Evolutionary conservation across 2,797 vertebrate genomes (phyloP).

Genomic region (Epinephelus awoara): DNA sequence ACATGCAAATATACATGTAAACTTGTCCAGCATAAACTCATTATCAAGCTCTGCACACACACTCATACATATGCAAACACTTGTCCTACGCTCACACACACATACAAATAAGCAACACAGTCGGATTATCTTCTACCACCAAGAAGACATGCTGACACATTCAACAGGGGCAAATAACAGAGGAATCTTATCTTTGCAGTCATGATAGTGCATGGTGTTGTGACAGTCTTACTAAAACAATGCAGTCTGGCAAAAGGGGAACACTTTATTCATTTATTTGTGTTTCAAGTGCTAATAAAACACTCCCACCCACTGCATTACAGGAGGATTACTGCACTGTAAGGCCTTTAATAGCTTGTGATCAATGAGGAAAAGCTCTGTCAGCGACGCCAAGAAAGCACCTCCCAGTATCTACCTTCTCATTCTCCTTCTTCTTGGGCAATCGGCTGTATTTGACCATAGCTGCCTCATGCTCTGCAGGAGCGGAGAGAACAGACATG

Average conservation of each 20-base stretch:
- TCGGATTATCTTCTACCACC: slow-evolving; percentile 9
- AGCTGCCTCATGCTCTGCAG: slow-evolving; percentile 94
- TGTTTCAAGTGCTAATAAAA: slow-evolving; percentile 35
- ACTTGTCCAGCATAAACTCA: neutral
- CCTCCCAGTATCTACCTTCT: slow-evolving; percentile 86
- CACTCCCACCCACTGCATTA: slow-evolving; percentile 36
- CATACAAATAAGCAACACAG: slow-evolving; percentile 38
- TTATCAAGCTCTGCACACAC: slow-evolving; percentile 31
- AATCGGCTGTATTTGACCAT: slow-evolving; percentile 98
- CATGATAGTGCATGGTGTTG: slow-evolving; percentile 6
- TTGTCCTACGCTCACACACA: neutral
- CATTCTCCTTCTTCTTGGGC: slow-evolving; percentile 97
- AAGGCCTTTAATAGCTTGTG: slow-evolving; percentile 29
- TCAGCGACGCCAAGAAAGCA: slow-evolving; percentile 32
- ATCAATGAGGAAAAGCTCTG: slow-evolving; percentile 26
- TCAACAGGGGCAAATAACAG: slow-evolving; percentile 3
- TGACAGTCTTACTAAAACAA: neutral
- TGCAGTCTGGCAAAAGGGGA: slow-evolving; percentile 3
- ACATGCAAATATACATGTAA: slow-evolving; percentile 28
- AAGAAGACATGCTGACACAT: neutral
- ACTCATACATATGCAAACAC: slow-evolving; percentile 52
- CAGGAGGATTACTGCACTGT: slow-evolving; percentile 18
- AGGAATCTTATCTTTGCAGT: slow-evolving; percentile 27
- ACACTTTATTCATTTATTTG: slow-evolving; percentile 33
- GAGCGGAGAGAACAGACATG: neutral